Evolutionary conservation across 2,113 vertebrate species (phyloP), one percentile per base, ranked within the genome.

Genomic region (Oryzias melastigma): DNA sequence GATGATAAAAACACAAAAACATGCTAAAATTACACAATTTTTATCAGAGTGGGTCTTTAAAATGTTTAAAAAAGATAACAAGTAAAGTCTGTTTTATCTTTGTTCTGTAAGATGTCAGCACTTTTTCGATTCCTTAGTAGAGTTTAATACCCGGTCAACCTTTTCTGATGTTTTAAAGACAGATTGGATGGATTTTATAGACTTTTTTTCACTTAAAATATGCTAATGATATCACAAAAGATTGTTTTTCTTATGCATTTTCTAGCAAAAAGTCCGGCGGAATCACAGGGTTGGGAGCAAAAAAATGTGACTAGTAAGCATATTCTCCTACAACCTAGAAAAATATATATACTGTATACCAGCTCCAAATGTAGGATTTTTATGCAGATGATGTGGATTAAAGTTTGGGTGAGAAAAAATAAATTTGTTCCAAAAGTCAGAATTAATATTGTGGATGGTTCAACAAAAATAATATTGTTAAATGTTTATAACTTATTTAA

Each of bases 201-300:
- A 47, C n/a, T 66, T 20, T 53, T 61, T 52, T 14, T 45, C 68
- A 12, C 56, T 55, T 29, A 49, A 65, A 73, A 54, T 27, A 24
- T 43, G 42, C 3, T 35, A 19, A 29, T 27, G 24, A 41, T 55
- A 62, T 2, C 1, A 15, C 50, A 45, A 52, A 29, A 47, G 55
- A 45, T 68, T n/a, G 25, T 58, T 52, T 81, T 81, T 62, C 49
- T 52, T 19, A 12, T 43, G 4, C 16, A 2, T 18, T 62, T 80
- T 80, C 16, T 68, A 69, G 41, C 47, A 52, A 62, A 54, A 35
- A 24, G 14, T 58, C 25, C 5, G 24, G 65, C 27, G 6, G 62
- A 72, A 66, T 58, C 43, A 63, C 74, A 84, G 75, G 70, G 73
- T 85, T 25, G 53, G 57, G 65, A 71, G 66, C 60, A 29, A 71